These are phyloP conservation scores for Tenualosa thibaudeaui DNA, from an alignment of 2,797 vertebrate species.

Conservation along the genomic window DNA sequence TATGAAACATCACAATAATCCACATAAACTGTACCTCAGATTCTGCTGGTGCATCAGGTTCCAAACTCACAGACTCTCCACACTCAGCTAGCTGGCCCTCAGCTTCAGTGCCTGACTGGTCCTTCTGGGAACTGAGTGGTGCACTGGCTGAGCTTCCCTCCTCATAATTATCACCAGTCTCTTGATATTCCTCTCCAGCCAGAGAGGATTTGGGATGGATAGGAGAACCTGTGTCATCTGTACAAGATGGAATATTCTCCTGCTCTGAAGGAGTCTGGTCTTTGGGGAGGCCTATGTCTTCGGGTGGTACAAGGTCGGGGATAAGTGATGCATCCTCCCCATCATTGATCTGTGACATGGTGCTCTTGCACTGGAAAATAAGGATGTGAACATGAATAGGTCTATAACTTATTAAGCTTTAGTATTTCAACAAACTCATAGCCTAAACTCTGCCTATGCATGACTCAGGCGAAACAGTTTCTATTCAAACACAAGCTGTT, in stretches of 20 bases:
- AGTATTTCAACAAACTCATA: not conserved
- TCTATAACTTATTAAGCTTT: not conserved
- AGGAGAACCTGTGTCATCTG: constrained; percentile 23
- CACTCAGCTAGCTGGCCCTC: constrained; percentile 70
- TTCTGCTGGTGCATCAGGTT: constrained; percentile 66
- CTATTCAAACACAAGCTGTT: no score
- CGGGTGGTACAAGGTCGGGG: constrained; percentile 20
- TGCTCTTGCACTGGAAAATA: constrained; percentile 51
- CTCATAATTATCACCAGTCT: constrained; percentile 8
- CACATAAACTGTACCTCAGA: constrained; percentile 50
- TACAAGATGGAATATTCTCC: constrained; percentile 33
- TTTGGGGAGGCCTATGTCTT: not conserved
- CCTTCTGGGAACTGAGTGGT: constrained; percentile 35
- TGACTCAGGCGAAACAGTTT: not conserved
- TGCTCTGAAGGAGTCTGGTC: constrained; percentile 42
- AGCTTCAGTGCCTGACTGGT: constrained; percentile 40
- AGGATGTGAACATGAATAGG: not conserved
- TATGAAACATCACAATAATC: constrained; percentile 18
- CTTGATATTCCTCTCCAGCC: constrained; percentile 26
- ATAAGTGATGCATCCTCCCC: constrained; percentile 47
- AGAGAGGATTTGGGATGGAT: constrained; percentile 42
- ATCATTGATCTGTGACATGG: constrained; percentile 67
- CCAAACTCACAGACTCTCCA: constrained; percentile 87
- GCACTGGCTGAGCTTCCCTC: constrained; percentile 29
- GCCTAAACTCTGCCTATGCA: not conserved